phyloP scores from a whole-genome alignment of 2,888 invertebrate species.

The Lycaena phlaeas region DNA sequence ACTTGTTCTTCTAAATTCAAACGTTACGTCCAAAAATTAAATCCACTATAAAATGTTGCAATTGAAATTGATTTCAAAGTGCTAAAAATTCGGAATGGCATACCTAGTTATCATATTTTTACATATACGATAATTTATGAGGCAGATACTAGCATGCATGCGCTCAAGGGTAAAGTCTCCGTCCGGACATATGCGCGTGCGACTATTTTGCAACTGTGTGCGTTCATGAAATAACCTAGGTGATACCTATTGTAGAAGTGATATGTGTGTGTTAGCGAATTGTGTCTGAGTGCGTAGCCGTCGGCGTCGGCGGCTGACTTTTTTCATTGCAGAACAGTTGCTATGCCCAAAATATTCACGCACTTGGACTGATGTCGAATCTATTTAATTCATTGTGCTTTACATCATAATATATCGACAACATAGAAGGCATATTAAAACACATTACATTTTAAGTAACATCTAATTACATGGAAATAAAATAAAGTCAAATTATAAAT shows the following conservation, averaged over 20 bases:
- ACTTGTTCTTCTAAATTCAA: too few relatives aligned
- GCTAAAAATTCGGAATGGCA: slow-evolving; percentile 3
- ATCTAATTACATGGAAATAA: too few relatives aligned
- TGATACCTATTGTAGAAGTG: slow-evolving; percentile 40
- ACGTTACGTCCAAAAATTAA: too few relatives aligned
- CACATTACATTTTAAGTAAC: too few relatives aligned
- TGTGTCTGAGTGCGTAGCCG: slow-evolving; percentile 40
- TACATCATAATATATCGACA: slow-evolving; percentile 1
- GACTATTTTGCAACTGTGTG: slow-evolving; percentile 28
- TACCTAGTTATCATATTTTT: slow-evolving; percentile 49
- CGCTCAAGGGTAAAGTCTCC: slow-evolving; percentile 67
- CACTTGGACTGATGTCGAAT: slow-evolving; percentile 46
- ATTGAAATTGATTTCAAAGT: not conserved
- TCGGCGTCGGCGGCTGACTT: slow-evolving; percentile 49
- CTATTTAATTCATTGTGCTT: too few relatives aligned
- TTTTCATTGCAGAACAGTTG: slow-evolving; percentile 64
- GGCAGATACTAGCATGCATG: slow-evolving; percentile 43
- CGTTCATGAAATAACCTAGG: slow-evolving; percentile 42
- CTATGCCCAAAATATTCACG: slow-evolving; percentile 65
- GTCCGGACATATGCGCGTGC: slow-evolving; percentile 45
- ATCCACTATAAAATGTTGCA: too few relatives aligned
- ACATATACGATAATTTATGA: slow-evolving; percentile 67
- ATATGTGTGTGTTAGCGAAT: slow-evolving; percentile 33
- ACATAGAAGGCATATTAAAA: too few relatives aligned
- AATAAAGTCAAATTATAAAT: too few relatives aligned